phyloP scores from a whole-genome alignment of 92 coral and sea anemone species.

The Isaurus tuberculatus region DNA sequence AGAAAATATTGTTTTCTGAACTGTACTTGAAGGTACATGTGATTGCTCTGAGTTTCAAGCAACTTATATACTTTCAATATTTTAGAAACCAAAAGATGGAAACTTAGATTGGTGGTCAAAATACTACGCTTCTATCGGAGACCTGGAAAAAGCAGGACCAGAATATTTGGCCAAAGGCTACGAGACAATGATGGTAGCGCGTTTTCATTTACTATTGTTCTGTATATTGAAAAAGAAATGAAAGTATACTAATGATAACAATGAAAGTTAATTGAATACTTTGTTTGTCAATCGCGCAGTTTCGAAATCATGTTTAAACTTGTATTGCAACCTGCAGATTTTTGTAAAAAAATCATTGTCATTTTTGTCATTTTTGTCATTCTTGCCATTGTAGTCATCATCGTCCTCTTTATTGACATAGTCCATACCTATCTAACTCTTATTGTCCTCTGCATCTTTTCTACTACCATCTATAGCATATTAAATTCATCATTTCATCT shows the following conservation, averaged over 20 bases:
- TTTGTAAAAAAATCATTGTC: not conserved
- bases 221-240: too few species aligned
- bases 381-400: not conserved
- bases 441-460: too few species aligned
- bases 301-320: too few species aligned
- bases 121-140: slow-evolving; percentile 94
- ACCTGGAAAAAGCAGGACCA: slow-evolving; percentile 81
- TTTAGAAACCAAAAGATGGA: slow-evolving; percentile 80
- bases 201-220: not conserved
- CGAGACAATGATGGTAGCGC: slow-evolving; percentile 81
- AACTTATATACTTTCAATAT: not conserved
- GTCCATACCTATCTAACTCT: not conserved
- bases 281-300: too few species aligned
- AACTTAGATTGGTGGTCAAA: slow-evolving; percentile 99
- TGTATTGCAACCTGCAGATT: too few species aligned
- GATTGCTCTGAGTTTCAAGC: not conserved
- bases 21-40: not conserved
- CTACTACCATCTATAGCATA: too few species aligned
- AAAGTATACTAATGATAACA: too few species aligned
- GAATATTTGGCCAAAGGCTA: slow-evolving; percentile 90
- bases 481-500: too few species aligned
- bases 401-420: not conserved
- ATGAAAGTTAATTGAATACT: too few species aligned
- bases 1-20: too few species aligned
- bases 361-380: not conserved